phyloP scores from a whole-genome alignment of 2,113 vertebrate genomes.

The Anser cygnoides region DNA sequence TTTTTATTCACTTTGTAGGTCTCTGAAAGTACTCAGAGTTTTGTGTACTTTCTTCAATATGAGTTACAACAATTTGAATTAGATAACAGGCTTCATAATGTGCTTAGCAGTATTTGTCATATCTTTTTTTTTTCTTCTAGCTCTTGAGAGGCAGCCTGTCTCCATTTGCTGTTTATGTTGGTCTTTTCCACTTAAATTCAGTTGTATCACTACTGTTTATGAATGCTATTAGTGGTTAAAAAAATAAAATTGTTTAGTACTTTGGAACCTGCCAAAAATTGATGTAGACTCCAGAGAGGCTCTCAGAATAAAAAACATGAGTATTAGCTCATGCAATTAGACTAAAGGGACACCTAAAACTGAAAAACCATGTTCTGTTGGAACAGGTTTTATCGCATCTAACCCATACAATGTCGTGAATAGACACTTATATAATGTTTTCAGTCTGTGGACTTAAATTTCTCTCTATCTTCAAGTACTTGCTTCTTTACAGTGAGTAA shows the following conservation, averaged over 20 bases:
- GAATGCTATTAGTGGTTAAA: neutral
- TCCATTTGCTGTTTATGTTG: neutral
- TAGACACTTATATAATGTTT: neutral
- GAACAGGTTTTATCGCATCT: neutral
- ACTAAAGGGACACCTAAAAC: neutral
- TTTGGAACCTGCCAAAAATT: conserved; percentile 12
- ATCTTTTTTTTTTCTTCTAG: neutral
- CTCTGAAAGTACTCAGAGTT: neutral
- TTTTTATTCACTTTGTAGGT: neutral
- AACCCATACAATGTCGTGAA: neutral
- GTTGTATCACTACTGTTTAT: neutral
- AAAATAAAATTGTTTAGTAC: neutral
- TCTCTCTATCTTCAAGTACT: neutral
- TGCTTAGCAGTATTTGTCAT: neutral
- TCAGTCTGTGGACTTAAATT: neutral
- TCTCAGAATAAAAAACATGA: neutral
- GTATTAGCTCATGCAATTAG: neutral
- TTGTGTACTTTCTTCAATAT: neutral
- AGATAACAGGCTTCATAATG: neutral
- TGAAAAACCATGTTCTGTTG: neutral
- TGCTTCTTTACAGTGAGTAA: neutral
- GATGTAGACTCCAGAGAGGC: neutral
- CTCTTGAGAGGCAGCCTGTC: neutral
- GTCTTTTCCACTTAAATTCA: neutral
- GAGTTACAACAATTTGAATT: neutral